phyloP scores from a whole-genome alignment of 1,140 invertebrate genomes.

The Oncopodura yosiiana region DNA sequence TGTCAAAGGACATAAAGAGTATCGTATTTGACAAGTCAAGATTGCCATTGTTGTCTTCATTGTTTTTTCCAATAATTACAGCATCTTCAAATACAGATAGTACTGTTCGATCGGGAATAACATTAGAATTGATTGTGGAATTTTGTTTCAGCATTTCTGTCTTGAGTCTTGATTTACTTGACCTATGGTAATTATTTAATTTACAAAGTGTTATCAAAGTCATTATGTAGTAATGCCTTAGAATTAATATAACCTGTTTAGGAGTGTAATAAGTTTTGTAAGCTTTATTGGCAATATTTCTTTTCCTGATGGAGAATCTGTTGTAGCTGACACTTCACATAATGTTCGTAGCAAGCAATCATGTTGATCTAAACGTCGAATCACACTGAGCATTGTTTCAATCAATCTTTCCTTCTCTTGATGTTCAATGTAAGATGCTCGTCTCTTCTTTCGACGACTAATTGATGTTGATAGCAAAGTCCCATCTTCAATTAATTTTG shows the following conservation, averaged over 20 bases:
- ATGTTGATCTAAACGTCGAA: slow-evolving; percentile 14
- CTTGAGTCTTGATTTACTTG: not conserved
- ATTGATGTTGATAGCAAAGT: slow-evolving; percentile 12
- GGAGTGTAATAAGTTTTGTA: not conserved
- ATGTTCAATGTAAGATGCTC: not conserved
- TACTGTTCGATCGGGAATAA: slow-evolving; percentile 6
- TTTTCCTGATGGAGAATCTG: slow-evolving; percentile 7
- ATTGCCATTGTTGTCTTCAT: not conserved
- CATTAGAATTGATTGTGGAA: not conserved
- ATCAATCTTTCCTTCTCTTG: not conserved
- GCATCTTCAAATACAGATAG: slow-evolving; percentile 19
- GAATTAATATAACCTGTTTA: slow-evolving; percentile 13
- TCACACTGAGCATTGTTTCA: slow-evolving; percentile 15
- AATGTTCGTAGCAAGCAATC: slow-evolving; percentile 17
- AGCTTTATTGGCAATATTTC: not conserved
- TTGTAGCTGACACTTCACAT: slow-evolving; percentile 15
- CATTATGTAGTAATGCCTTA: too few relatives aligned
- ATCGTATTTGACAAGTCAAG: slow-evolving; percentile 1
- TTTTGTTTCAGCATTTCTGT: not conserved
- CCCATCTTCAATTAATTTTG: slow-evolving; percentile 18
- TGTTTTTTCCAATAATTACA: not conserved
- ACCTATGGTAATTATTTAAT: not conserved
- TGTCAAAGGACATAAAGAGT: slow-evolving; percentile 4
- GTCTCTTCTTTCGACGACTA: slow-evolving; percentile 1
- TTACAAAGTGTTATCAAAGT: not conserved